Percentiles rank a stretch among this genome's conserved stretches.
These are phyloP conservation scores for Fundulus diaphanus DNA, from an alignment of 2,797 vertebrate genomes.

Conservation along the genomic window DNA sequence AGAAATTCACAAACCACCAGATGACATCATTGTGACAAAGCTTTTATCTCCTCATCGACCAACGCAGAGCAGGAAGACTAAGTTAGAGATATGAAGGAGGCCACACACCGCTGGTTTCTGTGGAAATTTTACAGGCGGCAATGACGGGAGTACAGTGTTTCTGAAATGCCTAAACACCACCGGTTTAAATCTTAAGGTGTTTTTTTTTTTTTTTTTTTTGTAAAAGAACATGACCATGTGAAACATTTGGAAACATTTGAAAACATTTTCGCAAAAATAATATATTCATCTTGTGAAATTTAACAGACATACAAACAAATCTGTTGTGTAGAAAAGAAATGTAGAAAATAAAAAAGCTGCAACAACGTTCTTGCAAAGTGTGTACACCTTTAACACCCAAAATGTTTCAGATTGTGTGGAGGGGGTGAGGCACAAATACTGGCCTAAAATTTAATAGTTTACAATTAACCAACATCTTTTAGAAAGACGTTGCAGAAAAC, in stretches of 20 bases:
- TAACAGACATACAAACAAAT: not conserved
- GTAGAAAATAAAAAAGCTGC: not conserved
- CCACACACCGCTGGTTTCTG: not conserved
- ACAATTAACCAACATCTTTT: not conserved
- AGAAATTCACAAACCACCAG: conserved; percentile 4
- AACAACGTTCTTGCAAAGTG: not conserved
- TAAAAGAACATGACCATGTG: not conserved
- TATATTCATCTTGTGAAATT: not conserved
- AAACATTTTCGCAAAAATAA: not conserved
- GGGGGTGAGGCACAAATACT: not conserved
- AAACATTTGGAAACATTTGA: not conserved
- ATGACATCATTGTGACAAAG: conserved; percentile 6
- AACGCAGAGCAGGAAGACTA: not conserved
- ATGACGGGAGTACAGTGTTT: not conserved
- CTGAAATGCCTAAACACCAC: not conserved
- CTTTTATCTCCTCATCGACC: conserved; percentile 3
- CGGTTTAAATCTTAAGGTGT: not conserved
- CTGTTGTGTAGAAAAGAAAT: not conserved
- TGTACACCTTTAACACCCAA: not conserved
- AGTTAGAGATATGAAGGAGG: not conserved
- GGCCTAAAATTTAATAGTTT: not conserved
- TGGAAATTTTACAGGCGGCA: not conserved
- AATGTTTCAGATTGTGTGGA: too few species aligned
- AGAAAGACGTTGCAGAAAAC: not conserved
- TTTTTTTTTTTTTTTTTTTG: not conserved